Conservation (phyloP, 2,888 invertebrate genomes). For the Myopa testacea region DNA sequence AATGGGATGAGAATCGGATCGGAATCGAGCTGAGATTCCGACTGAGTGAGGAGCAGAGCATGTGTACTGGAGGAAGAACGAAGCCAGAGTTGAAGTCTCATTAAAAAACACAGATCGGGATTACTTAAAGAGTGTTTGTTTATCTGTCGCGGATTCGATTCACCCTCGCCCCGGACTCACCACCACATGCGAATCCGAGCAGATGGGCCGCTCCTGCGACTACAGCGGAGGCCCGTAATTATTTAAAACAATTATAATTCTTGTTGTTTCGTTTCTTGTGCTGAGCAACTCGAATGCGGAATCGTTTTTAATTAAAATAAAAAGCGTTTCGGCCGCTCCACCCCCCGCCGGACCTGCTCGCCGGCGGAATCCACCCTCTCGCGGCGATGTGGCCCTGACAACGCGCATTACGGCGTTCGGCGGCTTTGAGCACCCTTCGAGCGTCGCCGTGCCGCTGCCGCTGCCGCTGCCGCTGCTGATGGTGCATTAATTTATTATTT, state of each 20-base stretch:
- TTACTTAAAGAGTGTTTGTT: no score
- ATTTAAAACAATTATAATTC: not conserved
- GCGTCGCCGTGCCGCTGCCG: constrained; percentile 45
- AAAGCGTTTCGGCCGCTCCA: constrained; percentile 13
- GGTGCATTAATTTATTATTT: constrained; percentile 59
- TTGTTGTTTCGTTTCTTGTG: not conserved
- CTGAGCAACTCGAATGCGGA: constrained; percentile 5
- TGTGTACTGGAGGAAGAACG: no score
- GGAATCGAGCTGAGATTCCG: no score
- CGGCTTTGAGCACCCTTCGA: not conserved
- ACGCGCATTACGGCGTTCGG: not conserved
- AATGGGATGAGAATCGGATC: no score
- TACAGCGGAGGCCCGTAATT: not conserved
- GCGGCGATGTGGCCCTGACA: not conserved
- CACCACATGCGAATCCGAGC: not conserved
- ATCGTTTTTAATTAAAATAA: constrained; percentile 37
- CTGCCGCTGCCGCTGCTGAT: constrained; percentile 45
- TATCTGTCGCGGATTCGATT: no score
- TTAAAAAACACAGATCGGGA: no score
- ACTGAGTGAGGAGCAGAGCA: no score
- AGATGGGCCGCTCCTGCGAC: not conserved
- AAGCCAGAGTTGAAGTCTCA: no score
- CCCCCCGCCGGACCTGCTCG: not conserved
- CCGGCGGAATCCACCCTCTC: constrained; percentile 1
- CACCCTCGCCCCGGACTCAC: no score